Base-by-base conservation (phyloP, 2,888 invertebrate species). In the Actias luna region DNA sequence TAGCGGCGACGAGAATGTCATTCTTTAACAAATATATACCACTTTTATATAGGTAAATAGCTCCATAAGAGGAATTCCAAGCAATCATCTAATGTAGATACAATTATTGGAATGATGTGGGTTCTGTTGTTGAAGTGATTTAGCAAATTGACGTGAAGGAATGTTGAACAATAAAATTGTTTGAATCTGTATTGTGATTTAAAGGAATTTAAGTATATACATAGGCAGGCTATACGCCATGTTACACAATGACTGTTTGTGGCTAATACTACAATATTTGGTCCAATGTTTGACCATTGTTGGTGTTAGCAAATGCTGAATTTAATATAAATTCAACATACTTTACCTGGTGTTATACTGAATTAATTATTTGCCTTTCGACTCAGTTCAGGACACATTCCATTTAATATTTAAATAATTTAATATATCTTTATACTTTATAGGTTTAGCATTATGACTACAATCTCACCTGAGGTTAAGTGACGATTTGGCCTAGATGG, bases 61-160 rank as follows among this genome's bases (percentile, higher is more conserved):
- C 27, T 60, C 42, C 55, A 55, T 31, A 60, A 16, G 52, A 16
- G 16, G 62, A 57, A 62, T 63, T 22, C 62, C 50, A 25, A 35
- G 59, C 57, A 62, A 64, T 64, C 22, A 59, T 66, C 22, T 64
- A 64, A 58, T 62, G 50, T 27, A 27, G 57, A 59, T 62, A 58
- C 58, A 63, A 64, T 66, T 64, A 61, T 58, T 61, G 61, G 27
- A 27, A 10, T 31, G 22, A 62, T 58, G 62, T 64, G 63, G 58
- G 66, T 14, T 58, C 59, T 39, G 39, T 25, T 22, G 42, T 14
- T 58, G 18, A 29, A 57, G 42, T 58, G 39, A 36, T 57, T 50
- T 29, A 50, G 27, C 36, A 55, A 55, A 55, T 29, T 55, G 31
- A 62, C 61, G 36, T 57, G 57, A 55, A n/a, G 55, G 61, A 42